Conservation (phyloP, 1,140 invertebrate genomes). For the Hormaphis cornu region DNA sequence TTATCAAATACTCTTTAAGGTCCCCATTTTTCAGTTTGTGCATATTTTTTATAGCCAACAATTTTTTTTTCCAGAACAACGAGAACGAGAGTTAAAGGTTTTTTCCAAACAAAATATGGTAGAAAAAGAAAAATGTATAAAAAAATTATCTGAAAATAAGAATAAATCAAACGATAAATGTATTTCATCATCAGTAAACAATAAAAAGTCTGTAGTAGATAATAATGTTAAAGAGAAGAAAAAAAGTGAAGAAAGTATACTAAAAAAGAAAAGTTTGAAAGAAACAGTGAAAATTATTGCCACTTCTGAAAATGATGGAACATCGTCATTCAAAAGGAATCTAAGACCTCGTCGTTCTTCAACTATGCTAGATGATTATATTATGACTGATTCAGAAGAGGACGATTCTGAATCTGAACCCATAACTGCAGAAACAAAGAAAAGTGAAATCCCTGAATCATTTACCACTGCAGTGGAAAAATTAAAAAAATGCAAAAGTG, state of each 20-base stretch:
- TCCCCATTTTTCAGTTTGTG: not conserved
- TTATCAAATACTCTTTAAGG: not conserved
- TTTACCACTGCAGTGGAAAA: not conserved
- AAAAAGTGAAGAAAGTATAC: not conserved
- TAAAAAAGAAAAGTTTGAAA: not conserved
- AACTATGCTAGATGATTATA: constrained; percentile 20
- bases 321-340: not conserved
- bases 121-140: constrained; percentile 31
- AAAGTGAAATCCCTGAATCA: not conserved
- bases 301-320: not conserved
- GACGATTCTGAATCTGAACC: not conserved
- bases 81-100: constrained; percentile 52
- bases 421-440: not conserved
- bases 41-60: not conserved
- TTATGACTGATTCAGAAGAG: constrained; percentile 24
- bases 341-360: constrained; percentile 19
- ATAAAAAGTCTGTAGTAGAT: not conserved
- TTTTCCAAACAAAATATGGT: constrained; percentile 38
- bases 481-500: not conserved
- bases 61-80: constrained; percentile 42
- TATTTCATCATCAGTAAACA: not conserved
- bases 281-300: not conserved
- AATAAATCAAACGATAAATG: constrained; percentile 29
- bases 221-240: constrained; percentile 1
- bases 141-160: constrained; percentile 32